These are phyloP conservation scores for Pardalotus punctatus DNA, from an alignment of 2,113 vertebrate species.

Conservation along the genomic window DNA sequence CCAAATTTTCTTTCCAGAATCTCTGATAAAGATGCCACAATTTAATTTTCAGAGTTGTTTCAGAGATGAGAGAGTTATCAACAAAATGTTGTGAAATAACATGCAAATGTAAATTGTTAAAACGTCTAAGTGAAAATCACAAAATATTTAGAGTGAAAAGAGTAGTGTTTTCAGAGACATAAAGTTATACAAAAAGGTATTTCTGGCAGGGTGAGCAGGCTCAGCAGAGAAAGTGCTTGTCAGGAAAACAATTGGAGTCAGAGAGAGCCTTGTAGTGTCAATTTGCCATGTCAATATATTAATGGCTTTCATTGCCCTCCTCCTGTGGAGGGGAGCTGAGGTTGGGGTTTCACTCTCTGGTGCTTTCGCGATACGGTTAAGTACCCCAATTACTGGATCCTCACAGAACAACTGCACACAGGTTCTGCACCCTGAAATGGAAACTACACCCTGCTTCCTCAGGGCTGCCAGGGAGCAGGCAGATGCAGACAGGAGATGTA, in stretches of 20 bases:
- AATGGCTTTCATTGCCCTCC: not conserved
- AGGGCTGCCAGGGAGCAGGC: not conserved
- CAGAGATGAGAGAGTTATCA: not conserved
- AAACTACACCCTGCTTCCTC: not conserved
- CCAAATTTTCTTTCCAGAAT: not conserved
- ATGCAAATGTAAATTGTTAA: not conserved
- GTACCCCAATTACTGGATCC: not conserved
- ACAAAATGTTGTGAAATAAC: not conserved
- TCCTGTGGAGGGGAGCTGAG: not conserved
- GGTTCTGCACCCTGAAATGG: too few species aligned
- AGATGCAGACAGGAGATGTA: not conserved
- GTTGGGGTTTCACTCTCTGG: not conserved
- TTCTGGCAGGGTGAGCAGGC: not conserved
- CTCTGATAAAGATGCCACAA: not conserved
- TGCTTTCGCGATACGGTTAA: not conserved
- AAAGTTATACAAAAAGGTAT: not conserved
- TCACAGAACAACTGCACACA: not conserved
- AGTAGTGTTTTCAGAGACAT: not conserved
- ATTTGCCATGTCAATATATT: not conserved
- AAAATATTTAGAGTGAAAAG: not conserved
- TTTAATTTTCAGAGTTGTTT: slow-evolving; percentile 30
- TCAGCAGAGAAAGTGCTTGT: not conserved
- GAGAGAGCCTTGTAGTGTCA: not conserved
- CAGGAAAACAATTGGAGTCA: not conserved
- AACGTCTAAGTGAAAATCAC: not conserved